Conservation (phyloP, 2,888 invertebrate species). For the Nemurella pictetii region DNA sequence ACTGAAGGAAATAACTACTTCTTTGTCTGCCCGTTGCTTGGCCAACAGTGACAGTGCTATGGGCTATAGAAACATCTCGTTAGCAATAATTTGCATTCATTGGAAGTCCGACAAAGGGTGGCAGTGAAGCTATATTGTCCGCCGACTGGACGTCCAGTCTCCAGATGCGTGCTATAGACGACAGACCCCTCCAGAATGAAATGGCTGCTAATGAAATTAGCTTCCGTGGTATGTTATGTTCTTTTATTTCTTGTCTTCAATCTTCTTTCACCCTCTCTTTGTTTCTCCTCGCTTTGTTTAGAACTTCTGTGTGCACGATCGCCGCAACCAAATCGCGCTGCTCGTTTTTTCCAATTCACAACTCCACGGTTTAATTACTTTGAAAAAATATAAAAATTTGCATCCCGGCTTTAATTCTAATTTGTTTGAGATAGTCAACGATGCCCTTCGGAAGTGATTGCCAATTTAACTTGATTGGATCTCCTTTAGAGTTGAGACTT, state of each 20-base stretch:
- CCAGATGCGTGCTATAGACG: background rate
- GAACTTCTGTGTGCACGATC: background rate
- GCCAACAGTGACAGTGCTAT: background rate
- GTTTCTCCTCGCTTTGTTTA: background rate
- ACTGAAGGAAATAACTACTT: background rate
- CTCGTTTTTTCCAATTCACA: background rate
- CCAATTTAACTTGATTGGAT: background rate
- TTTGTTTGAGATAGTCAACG: background rate
- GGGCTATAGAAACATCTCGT: background rate
- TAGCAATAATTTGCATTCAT: conserved; percentile 7
- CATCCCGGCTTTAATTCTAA: background rate
- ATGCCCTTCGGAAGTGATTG: background rate
- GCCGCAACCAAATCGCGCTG: background rate
- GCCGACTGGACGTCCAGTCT: background rate
- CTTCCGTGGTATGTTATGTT: background rate
- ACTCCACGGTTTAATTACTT: background rate
- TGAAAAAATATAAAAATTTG: background rate
- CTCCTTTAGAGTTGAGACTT: background rate
- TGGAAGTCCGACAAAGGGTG: background rate
- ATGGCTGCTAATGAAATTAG: conserved; percentile 9
- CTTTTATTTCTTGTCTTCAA: background rate
- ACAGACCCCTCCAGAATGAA: background rate
- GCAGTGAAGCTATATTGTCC: background rate
- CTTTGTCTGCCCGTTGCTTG: background rate
- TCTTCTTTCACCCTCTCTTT: background rate